Percentiles rank a stretch among this genome's conserved stretches.
Evolutionary conservation across 2,797 vertebrate species (phyloP).

Genomic region (Vireo griseus): DNA sequence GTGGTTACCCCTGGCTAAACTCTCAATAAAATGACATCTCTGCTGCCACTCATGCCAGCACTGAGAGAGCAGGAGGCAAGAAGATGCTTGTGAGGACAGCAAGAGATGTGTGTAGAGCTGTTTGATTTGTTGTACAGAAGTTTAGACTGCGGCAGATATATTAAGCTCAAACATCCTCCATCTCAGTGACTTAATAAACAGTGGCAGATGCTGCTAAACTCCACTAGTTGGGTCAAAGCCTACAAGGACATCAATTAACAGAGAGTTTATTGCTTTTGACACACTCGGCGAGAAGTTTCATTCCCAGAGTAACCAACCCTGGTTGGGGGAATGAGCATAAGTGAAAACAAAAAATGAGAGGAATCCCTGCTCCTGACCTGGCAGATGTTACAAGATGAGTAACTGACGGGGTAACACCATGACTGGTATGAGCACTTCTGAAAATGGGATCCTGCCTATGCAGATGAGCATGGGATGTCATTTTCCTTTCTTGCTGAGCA

Average conservation of each 20-base stretch:
- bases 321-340: background rate
- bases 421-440: background rate
- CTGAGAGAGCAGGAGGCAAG: background rate
- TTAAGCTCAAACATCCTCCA: background rate
- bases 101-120: background rate
- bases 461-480: background rate
- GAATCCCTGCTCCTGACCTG: background rate
- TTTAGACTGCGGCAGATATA: background rate
- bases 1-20: background rate
- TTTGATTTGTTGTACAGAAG: background rate
- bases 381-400: background rate
- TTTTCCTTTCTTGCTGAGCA: background rate
- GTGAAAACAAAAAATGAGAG: background rate
- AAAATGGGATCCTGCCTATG: background rate
- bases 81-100: background rate
- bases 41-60: background rate
- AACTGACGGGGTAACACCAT: background rate
- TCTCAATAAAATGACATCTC: background rate
- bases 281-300: slow-evolving; percentile 17
- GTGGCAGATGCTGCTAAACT: slow-evolving; percentile 62
- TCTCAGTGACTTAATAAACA: slow-evolving; percentile 46
- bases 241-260: slow-evolving; percentile 50
- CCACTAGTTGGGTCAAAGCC: slow-evolving; percentile 15
- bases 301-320: slow-evolving; percentile 16
- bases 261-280: slow-evolving; percentile 59